Conservation (phyloP, 2,888 invertebrate genomes). For the Yponomeuta plumbellus region DNA sequence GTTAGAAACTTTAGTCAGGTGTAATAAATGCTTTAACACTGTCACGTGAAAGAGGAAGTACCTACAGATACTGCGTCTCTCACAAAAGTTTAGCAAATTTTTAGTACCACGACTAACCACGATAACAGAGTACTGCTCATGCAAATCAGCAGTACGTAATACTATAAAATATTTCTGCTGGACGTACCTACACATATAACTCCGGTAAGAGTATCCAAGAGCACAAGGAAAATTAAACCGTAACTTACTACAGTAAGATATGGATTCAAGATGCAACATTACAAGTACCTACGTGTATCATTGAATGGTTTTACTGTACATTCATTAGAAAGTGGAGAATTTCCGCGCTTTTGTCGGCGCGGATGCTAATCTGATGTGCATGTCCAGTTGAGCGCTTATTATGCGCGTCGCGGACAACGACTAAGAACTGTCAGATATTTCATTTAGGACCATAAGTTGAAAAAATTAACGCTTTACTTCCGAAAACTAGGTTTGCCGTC, state of each 20-base stretch:
- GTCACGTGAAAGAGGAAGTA: too few relatives aligned
- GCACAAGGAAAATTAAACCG: not conserved
- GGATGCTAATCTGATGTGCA: constrained; percentile 7
- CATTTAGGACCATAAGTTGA: not conserved
- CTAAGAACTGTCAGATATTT: not conserved
- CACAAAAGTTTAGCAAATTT: not conserved
- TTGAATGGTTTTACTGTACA: not conserved
- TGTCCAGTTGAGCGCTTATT: constrained; percentile 1
- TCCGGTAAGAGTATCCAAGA: too few relatives aligned
- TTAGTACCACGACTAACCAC: not conserved
- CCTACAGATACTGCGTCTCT: not conserved
- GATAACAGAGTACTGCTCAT: not conserved
- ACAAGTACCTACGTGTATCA: too few relatives aligned
- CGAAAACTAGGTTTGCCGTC: too few relatives aligned
- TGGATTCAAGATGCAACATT: not conserved
- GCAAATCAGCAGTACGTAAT: not conserved
- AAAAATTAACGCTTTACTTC: too few relatives aligned
- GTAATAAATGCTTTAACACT: too few relatives aligned
- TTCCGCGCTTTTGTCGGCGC: constrained; percentile 11
- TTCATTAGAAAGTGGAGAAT: constrained; percentile 10
- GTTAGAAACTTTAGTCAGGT: too few relatives aligned
- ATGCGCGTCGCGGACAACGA: constrained; percentile 27
- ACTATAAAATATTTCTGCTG: not conserved
- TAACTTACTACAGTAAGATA: not conserved
- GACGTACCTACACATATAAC: too few relatives aligned